Evolutionary conservation across 2,113 vertebrate genomes (phyloP).

Genomic region (Gambusia holbrooki): DNA sequence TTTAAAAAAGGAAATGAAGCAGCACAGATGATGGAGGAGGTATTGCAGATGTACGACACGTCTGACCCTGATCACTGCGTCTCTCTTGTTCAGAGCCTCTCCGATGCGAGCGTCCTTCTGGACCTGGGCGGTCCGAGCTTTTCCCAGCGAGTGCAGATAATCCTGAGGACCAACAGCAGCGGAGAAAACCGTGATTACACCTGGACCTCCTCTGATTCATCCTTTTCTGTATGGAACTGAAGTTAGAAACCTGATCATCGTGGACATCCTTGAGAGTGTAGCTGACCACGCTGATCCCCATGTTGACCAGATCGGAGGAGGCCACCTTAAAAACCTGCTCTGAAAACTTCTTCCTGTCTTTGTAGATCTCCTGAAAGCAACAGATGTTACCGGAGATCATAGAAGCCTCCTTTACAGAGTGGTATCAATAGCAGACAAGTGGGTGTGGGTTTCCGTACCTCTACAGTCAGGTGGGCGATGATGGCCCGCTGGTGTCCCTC

Average conservation of each 20-base stretch:
- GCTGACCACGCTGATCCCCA: constrained; percentile 95
- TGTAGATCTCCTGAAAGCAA: constrained; percentile 89
- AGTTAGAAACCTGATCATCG: constrained; percentile 71
- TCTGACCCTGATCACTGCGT: constrained; percentile 88
- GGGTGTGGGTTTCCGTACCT: constrained; percentile 73
- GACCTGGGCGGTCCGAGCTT: constrained; percentile 89
- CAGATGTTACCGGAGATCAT: neutral
- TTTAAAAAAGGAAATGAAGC: too few species aligned
- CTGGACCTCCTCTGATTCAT: accelerated
- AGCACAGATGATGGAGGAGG: accelerated
- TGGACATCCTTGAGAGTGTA: constrained; percentile 94
- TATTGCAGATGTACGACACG: neutral
- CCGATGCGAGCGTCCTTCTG: constrained; percentile 92
- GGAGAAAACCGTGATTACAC: neutral
- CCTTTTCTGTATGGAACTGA: accelerated
- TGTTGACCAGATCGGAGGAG: constrained; percentile 92
- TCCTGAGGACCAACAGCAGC: constrained; percentile 70
- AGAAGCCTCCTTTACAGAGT: too few species aligned
- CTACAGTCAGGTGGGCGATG: constrained; percentile 95
- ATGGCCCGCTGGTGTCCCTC: constrained; percentile 94
- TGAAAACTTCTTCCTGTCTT: constrained; percentile 94
- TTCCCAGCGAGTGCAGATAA: constrained; percentile 90
- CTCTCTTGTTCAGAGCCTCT: constrained; percentile 89
- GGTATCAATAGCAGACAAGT: too few species aligned
- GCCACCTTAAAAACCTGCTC: constrained; percentile 94